Base-by-base conservation (phyloP, 1,140 invertebrate species). In the Zaprionus inermis region DNA sequence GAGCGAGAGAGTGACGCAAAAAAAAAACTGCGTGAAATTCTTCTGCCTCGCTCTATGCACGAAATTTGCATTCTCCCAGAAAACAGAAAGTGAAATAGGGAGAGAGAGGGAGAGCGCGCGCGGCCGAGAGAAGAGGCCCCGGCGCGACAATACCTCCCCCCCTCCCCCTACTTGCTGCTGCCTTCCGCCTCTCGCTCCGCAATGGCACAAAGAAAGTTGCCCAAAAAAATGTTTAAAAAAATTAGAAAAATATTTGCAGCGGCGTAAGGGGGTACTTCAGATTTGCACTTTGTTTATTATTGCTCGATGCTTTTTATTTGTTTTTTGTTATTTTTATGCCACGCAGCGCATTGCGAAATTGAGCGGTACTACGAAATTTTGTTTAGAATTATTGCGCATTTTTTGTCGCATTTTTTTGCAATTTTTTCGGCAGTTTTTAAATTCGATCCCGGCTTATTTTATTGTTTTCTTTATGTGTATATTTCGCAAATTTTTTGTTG, bases 201-300 rank as follows among this genome's bases (percentile, higher is more conserved):
- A 60, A 65, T 64, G 49, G 58, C 60, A 71, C 54, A 64, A 63
- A 66, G 61, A 71, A 70, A 68, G 64, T 67, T n/a, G 32, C 46
- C n/a, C 63, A 60, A 57, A 46, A 67, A 66, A n/a, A n/a, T n/a
- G n/a, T n/a, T n/a, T n/a, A n/a, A 36, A 30, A 32, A 18, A 30
- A 9, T 20, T 52, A 7, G 10, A 49, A 49, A 46, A 49, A 49
- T 20, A 49, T 20, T 9, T 46, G 41, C 9, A 22, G 7, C 2
- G 38, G 38, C 38, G 3, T 28, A 28, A 44, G 38, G 9, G 38
- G 38, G 6, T 38, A n/a, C 36, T 38, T 5, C 7, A 44, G 38
- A 44, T 64, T 68, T 60, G 51, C 58, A 63, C 58, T 69, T 57
- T 66, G 36, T 55, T 44, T n/a, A 52, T 38, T 28, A 20, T 22